Evolutionary conservation across 2,113 vertebrate species (phyloP), one percentile per base, ranked within the genome.

Genomic region (Lipophrys pholis): DNA sequence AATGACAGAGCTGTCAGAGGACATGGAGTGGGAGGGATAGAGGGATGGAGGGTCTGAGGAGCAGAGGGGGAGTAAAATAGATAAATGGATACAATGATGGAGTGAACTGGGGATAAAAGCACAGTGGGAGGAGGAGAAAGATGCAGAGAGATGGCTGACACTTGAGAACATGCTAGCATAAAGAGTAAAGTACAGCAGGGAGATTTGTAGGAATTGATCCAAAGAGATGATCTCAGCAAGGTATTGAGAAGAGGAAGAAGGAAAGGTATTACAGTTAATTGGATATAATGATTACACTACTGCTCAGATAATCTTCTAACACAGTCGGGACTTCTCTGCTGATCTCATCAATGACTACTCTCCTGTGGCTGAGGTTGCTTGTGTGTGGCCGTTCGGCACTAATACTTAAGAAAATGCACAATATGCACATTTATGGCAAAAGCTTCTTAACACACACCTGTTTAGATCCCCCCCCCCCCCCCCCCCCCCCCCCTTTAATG

Each of bases 1-100:
- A 92, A 92, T 91, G 91, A 92, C 91, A 90, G 88, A 87, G 88
- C 91, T 89, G 91, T 92, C 90, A 89, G 90, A 69, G 82, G 79
- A 51, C 80, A 84, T 62, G 75, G 78, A 85, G 87, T 67, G 79
- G 84, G 81, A 89, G 86, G 80, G 62, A 87, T 69, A 73, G 83
- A 85, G 67, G 74, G 82, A 88, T 77, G 75, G 81, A 79, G 45
- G 68, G 76, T 50, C 43, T 0, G 53, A 58, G 56, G 76, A 76
- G 64, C 72, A 69, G 80, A 85, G 58, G 63, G 76, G 76, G 85
- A 76, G 87, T 88, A 90, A 91, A 89, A 87, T 50, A 91, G 85
- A 92, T 90, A 87, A 92, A 91, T 92, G 89, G 83, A 83, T 80
- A 83, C 83, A 85, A 87, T 84, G 83, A 91, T 85, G 76, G 85